Evolutionary conservation across 2,113 vertebrate species (phyloP), one percentile per base, ranked within the genome.

Genomic region (Platycercus adscitus): DNA sequence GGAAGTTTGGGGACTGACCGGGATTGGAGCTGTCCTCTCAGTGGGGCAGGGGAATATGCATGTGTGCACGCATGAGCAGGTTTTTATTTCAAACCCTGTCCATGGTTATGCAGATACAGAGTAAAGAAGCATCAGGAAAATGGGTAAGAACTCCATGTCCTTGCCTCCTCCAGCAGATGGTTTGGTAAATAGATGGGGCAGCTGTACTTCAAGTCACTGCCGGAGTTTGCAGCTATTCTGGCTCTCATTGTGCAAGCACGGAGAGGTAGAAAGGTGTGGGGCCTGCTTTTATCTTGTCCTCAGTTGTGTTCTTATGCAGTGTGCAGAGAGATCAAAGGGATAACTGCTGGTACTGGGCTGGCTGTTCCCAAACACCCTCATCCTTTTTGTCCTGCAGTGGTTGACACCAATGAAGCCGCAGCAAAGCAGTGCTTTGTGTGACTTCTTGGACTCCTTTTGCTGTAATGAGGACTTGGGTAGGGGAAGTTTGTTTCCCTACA

Each of bases 251-350:
- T 44, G 58, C 63, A 65, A 65, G 35, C 47, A 64, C 14, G 3
- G 33, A 56, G 55, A 58, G 55, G 33, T 61, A 65, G 31, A 69
- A 86, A 80, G 69, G 18, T 21, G 24, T 1, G 8, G 21, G 33
- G 7, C 37, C 50, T 86, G 37, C 16, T 79, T 72, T 87, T 72
- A 6, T 41, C 25, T 8, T 2, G 0, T 69, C 43, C 31, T 29
- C 13, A 11, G 20, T 71, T 0, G 0, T 0, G 2, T 0, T 91
- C 80, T 94, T 56, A 58, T 86, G 71, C 35, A 44, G 33, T 2
- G 1, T 29, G 20, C 53, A 49, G 44, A 28, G 33, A 71, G 33
- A 29, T 53, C 0, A 29, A 37, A 77, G 52, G 41, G 47, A 35
- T 41, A 17, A 33, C 53, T 77, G 52, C 46, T 41, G 56, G 76